Evolutionary conservation across 1,140 invertebrate species (phyloP), one percentile per base, ranked within the genome.

Genomic region (Bombus cullumanus): DNA sequence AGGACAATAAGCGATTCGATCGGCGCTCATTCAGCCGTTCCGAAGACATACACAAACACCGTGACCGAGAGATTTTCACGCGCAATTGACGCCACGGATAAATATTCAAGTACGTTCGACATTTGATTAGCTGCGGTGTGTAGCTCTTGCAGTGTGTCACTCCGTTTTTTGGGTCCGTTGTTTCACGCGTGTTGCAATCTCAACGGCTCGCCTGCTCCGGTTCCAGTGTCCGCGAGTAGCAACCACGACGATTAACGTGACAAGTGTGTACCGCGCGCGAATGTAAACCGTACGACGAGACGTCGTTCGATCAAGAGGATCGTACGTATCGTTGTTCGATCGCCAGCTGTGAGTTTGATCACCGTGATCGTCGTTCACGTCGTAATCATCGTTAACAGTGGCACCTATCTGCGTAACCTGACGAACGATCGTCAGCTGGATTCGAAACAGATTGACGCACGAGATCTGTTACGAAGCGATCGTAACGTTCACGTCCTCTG

Each of bases 261-360:
- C 68, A 59, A 85, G 83, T 85, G 83, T 85, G 68, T 47, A 80
- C 28, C 83, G 83, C 83, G 83, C 77, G 83, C 83, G 83, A 80
- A 85, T 85, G 83, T 72, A 72, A 85, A 28, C 83, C 64, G 39
- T 73, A 53, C 72, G 41, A 47, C 68, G 37, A 62, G 4, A 66
- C n/a, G 34, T 34, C 8, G 25, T 8, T 39, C 34, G 57, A 64
- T 62, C 53, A 79, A 47, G 25, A 68, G 22, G 31, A 76, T 82
- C 41, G 12, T 34, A 25, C 43, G 62, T 43, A 28, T 34, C 68
- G 68, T 37, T 18, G 13, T 47, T 62, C n/a, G 62, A 28, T 15
- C 5, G 34, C 28, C 37, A 53, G 4, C 37, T 69, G 81, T 83
- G 81, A 37, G 15, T 41, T 39, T 37, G 57, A 37, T 18, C 41